Evolutionary conservation across 2,797 vertebrate species (phyloP).

Genomic region (Gobionotothen gibberifrons): DNA sequence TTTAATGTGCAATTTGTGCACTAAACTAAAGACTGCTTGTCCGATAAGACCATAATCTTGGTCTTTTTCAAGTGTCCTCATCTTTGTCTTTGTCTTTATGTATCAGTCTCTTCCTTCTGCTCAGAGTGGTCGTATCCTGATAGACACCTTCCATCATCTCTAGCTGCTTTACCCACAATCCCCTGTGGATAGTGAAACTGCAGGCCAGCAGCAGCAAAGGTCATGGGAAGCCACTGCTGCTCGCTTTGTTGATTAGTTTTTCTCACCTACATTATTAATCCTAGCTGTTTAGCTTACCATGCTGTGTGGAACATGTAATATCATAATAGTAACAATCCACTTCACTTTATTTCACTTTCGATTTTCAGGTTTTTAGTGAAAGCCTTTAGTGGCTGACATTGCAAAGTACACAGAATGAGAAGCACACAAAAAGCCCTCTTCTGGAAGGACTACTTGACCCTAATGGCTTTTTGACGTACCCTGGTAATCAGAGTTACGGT

Average conservation of each 20-base stretch:
- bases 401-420: conserved; percentile 33
- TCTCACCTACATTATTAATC: conserved; percentile 37
- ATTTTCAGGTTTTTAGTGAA: background rate
- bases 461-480: conserved; percentile 58
- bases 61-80: conserved; percentile 1
- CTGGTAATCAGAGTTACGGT: conserved; percentile 56
- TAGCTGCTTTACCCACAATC: conserved; percentile 55
- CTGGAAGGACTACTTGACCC: conserved; percentile 43
- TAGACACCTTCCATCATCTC: conserved; percentile 50
- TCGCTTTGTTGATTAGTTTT: conserved; percentile 57
- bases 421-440: conserved; percentile 28
- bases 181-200: conserved; percentile 52
- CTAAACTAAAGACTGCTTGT: conserved; percentile 4
- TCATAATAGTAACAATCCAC: background rate
- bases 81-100: conserved; percentile 18
- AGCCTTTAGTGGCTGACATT: conserved; percentile 11
- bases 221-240: conserved; percentile 53
- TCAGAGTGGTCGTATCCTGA: conserved; percentile 14
- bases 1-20: background rate
- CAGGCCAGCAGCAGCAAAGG: conserved; percentile 63
- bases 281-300: conserved; percentile 11
- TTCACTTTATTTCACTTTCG: background rate
- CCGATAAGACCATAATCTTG: background rate
- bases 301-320: background rate
- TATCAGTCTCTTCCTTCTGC: conserved; percentile 9